These are phyloP conservation scores for Monochamus saltuarius DNA, from an alignment of 1,140 invertebrate species.

Conservation along the genomic window DNA sequence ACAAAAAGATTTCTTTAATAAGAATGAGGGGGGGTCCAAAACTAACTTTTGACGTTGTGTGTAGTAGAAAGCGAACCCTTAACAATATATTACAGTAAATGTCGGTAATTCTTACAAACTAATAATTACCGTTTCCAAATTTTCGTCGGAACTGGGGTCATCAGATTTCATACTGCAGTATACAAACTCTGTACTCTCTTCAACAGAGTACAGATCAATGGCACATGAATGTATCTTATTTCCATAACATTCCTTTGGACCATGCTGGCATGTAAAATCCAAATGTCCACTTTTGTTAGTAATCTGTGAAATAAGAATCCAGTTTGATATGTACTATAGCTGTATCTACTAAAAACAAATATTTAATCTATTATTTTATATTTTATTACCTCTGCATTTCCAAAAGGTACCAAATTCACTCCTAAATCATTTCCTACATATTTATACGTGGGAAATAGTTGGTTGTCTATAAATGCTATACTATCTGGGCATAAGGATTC, in stretches of 20 bases:
- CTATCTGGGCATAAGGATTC: constrained; percentile 79
- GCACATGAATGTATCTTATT: constrained; percentile 67
- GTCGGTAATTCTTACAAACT: neutral
- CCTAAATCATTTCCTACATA: constrained; percentile 53
- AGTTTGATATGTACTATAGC: neutral
- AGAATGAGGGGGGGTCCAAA: no score
- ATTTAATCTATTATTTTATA: no score
- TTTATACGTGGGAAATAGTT: constrained; percentile 56
- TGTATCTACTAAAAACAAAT: no score
- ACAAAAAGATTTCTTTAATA: no score
- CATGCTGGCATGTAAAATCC: constrained; percentile 69
- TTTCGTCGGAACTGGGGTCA: constrained; percentile 43
- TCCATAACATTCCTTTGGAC: constrained; percentile 63
- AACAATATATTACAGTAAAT: no score
- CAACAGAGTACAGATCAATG: constrained; percentile 52
- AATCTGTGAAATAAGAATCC: constrained; percentile 13
- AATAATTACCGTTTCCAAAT: constrained; percentile 28
- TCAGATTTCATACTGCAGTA: constrained; percentile 57
- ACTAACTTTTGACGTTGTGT: no score
- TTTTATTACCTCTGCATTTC: constrained; percentile 68
- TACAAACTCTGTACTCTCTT: constrained; percentile 56
- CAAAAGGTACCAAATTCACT: constrained; percentile 68
- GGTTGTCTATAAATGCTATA: constrained; percentile 62
- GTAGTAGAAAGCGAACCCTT: no score
- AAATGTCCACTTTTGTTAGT: constrained; percentile 50